Percentiles rank a stretch among this genome's conserved stretches.
phyloP scores from a whole-genome alignment of 1,140 invertebrate genomes.

The Cardiocondyla obscurior region DNA sequence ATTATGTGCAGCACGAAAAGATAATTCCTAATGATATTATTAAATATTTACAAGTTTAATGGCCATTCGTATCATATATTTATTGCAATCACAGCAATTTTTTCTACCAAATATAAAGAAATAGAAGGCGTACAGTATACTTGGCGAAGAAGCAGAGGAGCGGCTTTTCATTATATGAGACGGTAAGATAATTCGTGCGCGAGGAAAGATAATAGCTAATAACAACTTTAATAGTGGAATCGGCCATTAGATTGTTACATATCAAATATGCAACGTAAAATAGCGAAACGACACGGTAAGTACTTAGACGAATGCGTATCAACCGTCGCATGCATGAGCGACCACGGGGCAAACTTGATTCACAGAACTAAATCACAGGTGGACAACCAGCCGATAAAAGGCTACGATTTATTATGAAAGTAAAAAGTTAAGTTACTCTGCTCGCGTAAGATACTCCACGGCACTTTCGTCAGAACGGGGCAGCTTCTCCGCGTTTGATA shows the following conservation, averaged over 20 bases:
- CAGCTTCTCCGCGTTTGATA: neutral
- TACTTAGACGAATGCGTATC: neutral
- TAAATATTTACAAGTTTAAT: conserved; percentile 10
- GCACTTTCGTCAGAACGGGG: neutral
- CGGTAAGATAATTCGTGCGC: conserved; percentile 37
- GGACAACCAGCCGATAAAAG: neutral
- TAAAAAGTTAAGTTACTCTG: neutral
- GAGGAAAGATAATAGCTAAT: neutral
- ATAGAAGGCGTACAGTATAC: neutral
- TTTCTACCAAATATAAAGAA: neutral
- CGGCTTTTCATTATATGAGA: neutral
- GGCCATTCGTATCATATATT: neutral
- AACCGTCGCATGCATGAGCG: neutral
- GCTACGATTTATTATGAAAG: neutral
- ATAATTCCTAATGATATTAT: neutral
- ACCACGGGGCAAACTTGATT: neutral
- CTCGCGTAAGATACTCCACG: neutral
- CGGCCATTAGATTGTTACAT: neutral
- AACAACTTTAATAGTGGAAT: neutral
- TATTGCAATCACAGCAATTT: neutral
- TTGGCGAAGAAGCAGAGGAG: neutral
- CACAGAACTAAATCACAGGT: neutral
- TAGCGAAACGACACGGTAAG: neutral
- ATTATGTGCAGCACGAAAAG: neutral
- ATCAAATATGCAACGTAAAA: conserved; percentile 18